Percentiles rank a stretch among this genome's conserved stretches.
These are phyloP conservation scores for Tragelaphus eurycerus DNA, from an alignment of 2,797 vertebrate species.

Conservation along the genomic window DNA sequence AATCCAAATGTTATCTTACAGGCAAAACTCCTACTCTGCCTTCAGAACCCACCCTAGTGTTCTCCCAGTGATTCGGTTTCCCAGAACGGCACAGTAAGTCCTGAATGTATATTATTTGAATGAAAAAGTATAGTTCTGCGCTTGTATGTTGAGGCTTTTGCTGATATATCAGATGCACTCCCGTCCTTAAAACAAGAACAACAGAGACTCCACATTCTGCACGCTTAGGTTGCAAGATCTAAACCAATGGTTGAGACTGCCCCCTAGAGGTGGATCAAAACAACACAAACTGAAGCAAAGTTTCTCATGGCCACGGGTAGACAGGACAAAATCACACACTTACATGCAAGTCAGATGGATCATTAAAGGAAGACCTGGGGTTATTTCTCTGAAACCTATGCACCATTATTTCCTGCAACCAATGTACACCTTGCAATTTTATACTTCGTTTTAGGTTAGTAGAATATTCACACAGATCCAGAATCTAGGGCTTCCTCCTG, in stretches of 20 bases:
- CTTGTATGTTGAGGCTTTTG: neutral
- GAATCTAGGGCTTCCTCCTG: neutral
- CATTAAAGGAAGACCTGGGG: neutral
- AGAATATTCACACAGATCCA: neutral
- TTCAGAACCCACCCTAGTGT: neutral
- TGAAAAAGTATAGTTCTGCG: neutral
- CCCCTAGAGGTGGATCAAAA: constrained; percentile 20
- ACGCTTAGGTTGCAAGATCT: neutral
- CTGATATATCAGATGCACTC: neutral
- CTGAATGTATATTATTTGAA: neutral
- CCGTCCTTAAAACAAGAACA: neutral
- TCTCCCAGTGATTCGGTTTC: neutral
- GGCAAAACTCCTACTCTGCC: neutral
- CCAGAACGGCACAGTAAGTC: neutral
- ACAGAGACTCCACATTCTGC: neutral
- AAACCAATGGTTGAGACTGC: neutral
- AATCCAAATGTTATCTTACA: neutral
- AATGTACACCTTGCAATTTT: neutral
- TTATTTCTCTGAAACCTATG: neutral
- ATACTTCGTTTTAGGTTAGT: neutral
- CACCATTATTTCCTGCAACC: neutral
- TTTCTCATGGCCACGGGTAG: neutral
- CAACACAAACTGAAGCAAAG: neutral
- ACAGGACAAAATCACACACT: neutral
- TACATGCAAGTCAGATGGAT: neutral